Evolutionary conservation across 2,113 vertebrate species (phyloP), one percentile per base, ranked within the genome.

Genomic region (Rhinichthys klamathensis): DNA sequence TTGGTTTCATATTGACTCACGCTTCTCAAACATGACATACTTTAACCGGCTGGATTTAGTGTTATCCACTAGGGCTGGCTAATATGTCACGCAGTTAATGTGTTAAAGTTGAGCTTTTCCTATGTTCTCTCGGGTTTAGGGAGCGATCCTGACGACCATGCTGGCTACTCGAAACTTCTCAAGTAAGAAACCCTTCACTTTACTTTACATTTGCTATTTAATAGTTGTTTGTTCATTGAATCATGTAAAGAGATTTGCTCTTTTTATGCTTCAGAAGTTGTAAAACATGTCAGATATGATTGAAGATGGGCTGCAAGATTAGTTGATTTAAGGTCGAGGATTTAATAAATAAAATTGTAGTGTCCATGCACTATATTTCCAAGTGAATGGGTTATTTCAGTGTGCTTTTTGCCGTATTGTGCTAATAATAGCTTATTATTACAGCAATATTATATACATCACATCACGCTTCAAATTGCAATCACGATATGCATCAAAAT

Each of bases 131-230:
- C 1, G 61, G 41, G 30, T 76, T n/a, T 84, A 88, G 85, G 85
- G 85, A 11, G 87, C 87, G 9, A 88, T 90, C 74, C 87, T 88
- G 25, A 87, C 85, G 30, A 99, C 98, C 1, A 99, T 99, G 98
- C 94, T 99, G 80, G 98, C 97, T 89, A 99, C 98, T 65, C 97
- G 98, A 84, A 99, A 98, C 94, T 99, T 99, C 92, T 98, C 98
- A 96, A 97, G 98, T 99, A 96, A 86, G 93, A 86, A n/a, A 51
- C 16, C 13, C 60, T 65, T 23, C 4, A 1, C 6, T 65, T 65
- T 11, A n/a, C 15, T 15, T 11, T 30, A 23, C 2, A 10, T 54
- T 11, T 54, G 16, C 7, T 76, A 1, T 76, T 18, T 30, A 16
- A 49, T 18, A 49, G 30, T 49, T 49, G 82, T 38, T 27, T 49